phyloP scores from a whole-genome alignment of 2,888 invertebrate species.

The Drosophila cracens region DNA sequence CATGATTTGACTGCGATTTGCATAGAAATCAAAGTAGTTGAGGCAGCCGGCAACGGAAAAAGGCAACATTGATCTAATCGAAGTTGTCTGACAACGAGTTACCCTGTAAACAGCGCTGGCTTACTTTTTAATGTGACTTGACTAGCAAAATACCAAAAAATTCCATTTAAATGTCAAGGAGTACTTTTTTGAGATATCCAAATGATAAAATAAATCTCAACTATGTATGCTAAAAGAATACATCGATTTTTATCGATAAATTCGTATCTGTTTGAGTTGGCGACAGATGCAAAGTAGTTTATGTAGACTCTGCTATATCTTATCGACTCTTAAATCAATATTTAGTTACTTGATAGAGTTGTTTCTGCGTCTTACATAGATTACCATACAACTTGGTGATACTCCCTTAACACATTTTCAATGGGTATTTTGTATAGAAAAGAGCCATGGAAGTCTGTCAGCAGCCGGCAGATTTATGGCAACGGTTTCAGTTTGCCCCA shows the following conservation, averaged over 20 bases:
- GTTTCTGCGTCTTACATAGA: rapidly evolving
- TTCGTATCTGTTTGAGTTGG: neutral
- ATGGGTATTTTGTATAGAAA: neutral
- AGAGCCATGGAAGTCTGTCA: constrained; percentile 52
- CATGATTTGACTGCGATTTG: constrained; percentile 67
- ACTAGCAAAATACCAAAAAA: neutral
- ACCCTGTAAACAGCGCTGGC: neutral
- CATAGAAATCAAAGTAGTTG: constrained; percentile 69
- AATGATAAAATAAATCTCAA: neutral
- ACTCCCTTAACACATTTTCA: neutral
- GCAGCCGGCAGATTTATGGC: constrained; percentile 64
- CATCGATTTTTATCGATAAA: neutral
- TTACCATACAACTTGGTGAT: neutral
- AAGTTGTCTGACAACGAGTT: neutral
- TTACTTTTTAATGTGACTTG: neutral
- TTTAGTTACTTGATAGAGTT: neutral
- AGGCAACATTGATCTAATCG: neutral
- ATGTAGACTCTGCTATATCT: neutral
- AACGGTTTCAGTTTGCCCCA: constrained; percentile 32
- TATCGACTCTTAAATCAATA: neutral
- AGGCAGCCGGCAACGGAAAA: neutral
- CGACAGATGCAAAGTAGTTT: no score
- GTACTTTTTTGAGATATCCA: neutral
- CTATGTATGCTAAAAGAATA: neutral
- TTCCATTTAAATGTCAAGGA: neutral